Percentiles rank a stretch among this genome's conserved stretches.
Evolutionary conservation across 2,888 invertebrate genomes (phyloP).

Genomic region (Orthonychiurus folsomi): DNA sequence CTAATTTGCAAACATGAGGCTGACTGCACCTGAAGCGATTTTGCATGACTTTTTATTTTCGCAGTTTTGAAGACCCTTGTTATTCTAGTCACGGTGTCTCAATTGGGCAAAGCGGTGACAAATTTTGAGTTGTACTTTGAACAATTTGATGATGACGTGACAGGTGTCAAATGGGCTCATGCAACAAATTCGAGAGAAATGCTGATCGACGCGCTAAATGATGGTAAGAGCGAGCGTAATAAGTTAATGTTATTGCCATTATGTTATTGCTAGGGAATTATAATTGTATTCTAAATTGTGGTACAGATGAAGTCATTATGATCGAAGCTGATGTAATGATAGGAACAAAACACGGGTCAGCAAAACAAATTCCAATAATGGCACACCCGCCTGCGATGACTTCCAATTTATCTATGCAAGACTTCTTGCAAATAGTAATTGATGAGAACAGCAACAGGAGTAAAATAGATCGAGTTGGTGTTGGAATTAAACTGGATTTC

Average conservation of each 20-base stretch:
- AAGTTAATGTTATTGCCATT: not conserved
- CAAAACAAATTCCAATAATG: constrained; percentile 64
- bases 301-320: constrained; percentile 60
- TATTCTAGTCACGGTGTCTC: not conserved
- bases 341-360: constrained; percentile 46
- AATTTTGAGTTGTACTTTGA: constrained; percentile 47
- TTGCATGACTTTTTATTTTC: too few species aligned
- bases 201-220: constrained; percentile 53
- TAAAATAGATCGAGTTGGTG: too few species aligned
- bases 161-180: constrained; percentile 72
- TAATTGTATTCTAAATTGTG: constrained; percentile 5
- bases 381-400: constrained; percentile 65
- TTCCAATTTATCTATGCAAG: constrained; percentile 65
- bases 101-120: constrained; percentile 30
- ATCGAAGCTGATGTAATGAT: constrained; percentile 76
- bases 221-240: constrained; percentile 40
- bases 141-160: constrained; percentile 54
- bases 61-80: not conserved
- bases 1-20: too few species aligned
- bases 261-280: not conserved
- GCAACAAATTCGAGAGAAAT: constrained; percentile 65
- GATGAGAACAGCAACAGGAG: constrained; percentile 34
- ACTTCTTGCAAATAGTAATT: constrained; percentile 58
- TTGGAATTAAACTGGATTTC: constrained; percentile 81
- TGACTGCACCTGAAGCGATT: too few species aligned